Percentiles rank a stretch among this genome's conserved stretches.
Conservation (phyloP, 2,113 vertebrate genomes). For the Haplochromis vanheusdeni region DNA sequence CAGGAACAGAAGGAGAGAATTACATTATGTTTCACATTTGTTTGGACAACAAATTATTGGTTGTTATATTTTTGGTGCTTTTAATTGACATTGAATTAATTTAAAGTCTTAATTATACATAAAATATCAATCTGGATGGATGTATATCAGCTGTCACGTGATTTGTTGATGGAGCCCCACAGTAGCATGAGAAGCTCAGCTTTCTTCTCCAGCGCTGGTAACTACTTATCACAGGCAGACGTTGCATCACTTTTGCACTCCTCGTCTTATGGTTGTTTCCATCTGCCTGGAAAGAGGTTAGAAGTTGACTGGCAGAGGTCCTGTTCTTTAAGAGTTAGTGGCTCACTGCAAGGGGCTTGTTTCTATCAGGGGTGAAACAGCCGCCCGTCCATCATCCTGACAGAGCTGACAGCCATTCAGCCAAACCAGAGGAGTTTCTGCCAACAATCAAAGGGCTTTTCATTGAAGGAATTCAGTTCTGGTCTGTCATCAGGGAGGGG, state of each 20-base stretch:
- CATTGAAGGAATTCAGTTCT: conserved; percentile 66
- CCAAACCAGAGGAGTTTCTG: conserved; percentile 59
- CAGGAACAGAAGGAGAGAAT: not conserved
- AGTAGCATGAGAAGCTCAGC: not conserved
- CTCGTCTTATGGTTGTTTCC: conserved; percentile 38
- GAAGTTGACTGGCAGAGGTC: conserved; percentile 68
- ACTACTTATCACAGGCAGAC: not conserved
- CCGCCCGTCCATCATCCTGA: conserved; percentile 62
- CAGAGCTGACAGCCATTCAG: conserved; percentile 70
- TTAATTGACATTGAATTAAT: not conserved
- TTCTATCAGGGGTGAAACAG: conserved; percentile 66
- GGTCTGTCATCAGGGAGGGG: conserved; percentile 55
- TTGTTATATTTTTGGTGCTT: not conserved
- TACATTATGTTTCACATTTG: not conserved
- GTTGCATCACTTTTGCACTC: conserved; percentile 1
- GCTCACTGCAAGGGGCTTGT: conserved; percentile 56
- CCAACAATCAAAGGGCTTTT: conserved; percentile 67
- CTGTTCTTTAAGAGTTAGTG: conserved; percentile 51
- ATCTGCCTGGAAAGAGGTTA: conserved; percentile 56
- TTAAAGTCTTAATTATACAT: not conserved
- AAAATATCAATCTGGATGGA: not conserved
- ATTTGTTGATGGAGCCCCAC: not conserved
- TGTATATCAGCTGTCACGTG: not conserved
- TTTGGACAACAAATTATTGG: not conserved
- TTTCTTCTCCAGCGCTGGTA: not conserved